Conservation (phyloP, 1,140 invertebrate species). For the Cyclargus thomasi region DNA sequence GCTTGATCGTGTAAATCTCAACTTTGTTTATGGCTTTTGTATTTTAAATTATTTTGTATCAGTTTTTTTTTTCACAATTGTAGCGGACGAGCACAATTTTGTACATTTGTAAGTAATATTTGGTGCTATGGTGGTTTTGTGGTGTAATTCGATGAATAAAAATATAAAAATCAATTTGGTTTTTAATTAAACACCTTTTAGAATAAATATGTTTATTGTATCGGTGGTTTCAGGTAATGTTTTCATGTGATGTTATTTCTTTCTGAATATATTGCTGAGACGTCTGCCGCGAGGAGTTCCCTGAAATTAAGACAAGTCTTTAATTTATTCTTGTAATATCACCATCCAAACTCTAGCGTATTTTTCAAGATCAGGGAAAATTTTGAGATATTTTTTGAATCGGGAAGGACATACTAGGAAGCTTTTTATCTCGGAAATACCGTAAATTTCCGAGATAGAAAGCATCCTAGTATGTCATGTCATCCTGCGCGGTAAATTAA, state of each 20-base stretch:
- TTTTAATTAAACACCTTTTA: slow-evolving; percentile 22
- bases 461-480: no score
- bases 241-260: slow-evolving; percentile 38
- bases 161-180: slow-evolving; percentile 30
- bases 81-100: slow-evolving; percentile 60
- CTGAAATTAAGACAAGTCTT: slow-evolving; percentile 36
- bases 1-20: not conserved
- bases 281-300: slow-evolving; percentile 49
- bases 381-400: no score
- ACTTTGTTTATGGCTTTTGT: not conserved
- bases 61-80: slow-evolving; percentile 8
- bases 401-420: no score
- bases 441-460: no score
- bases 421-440: no score
- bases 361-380: no score
- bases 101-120: slow-evolving; percentile 72
- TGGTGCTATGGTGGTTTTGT: slow-evolving; percentile 68
- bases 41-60: slow-evolving; percentile 10
- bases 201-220: slow-evolving; percentile 49
- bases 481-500: no score
- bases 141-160: slow-evolving; percentile 65
- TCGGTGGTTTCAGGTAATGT: slow-evolving; percentile 25
- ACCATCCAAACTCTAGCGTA: no score
- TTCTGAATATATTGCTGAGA: slow-evolving; percentile 58
- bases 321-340: not conserved